Percentiles rank a stretch among this genome's conserved stretches.
Evolutionary conservation across 2,888 invertebrate genomes (phyloP).

Genomic region (Allygus modestus): DNA sequence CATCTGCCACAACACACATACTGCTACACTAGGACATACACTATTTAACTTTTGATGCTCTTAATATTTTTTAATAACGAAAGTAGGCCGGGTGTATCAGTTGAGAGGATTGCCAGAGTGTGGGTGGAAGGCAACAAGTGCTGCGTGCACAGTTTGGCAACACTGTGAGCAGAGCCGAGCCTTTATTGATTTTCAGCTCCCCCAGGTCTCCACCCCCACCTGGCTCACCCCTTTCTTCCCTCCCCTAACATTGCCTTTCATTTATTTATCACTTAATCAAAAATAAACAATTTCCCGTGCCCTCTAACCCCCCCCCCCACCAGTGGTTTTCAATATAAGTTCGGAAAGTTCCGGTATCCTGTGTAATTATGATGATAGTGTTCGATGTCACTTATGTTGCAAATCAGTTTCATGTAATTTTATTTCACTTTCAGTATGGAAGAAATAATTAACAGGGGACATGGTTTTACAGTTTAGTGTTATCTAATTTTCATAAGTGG

Average conservation of each 20-base stretch:
- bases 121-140: constrained; percentile 51
- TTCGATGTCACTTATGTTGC: background rate
- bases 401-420: too few relatives aligned
- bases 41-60: too few relatives aligned
- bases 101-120: background rate
- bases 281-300: constrained; percentile 25
- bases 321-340: constrained; percentile 10
- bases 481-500: too few relatives aligned
- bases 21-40: too few relatives aligned
- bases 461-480: too few relatives aligned
- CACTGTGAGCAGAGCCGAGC: constrained; percentile 65
- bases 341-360: constrained; percentile 8
- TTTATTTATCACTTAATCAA: constrained; percentile 38
- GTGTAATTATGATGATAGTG: background rate
- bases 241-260: constrained; percentile 43
- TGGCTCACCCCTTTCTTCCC: constrained; percentile 28
- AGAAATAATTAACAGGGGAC: too few relatives aligned
- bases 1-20: too few relatives aligned
- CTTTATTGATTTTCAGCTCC: constrained; percentile 69
- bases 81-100: too few relatives aligned
- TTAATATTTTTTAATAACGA: too few relatives aligned
- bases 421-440: too few relatives aligned
- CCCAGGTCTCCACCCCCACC: constrained; percentile 57
- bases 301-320: background rate
- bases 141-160: constrained; percentile 58